Percentiles rank a stretch among this genome's conserved stretches.
Conservation (phyloP, 2,888 invertebrate genomes). For the Limnephilus marmoratus region DNA sequence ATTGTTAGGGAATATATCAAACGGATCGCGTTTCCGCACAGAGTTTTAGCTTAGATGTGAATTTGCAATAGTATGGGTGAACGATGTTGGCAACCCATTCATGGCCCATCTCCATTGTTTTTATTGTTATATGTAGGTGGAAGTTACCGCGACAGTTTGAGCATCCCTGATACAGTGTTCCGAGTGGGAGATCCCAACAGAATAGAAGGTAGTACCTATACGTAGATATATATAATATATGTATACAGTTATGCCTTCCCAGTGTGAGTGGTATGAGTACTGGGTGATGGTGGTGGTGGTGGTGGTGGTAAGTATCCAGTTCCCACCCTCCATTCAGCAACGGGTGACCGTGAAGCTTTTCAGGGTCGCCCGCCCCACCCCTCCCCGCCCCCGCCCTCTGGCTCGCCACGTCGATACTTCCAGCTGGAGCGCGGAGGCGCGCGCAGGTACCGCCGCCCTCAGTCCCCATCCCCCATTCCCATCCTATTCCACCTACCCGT, state of each 20-base stretch:
- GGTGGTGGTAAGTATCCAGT: not conserved
- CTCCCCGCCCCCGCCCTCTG: not conserved
- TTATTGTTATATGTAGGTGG: not conserved
- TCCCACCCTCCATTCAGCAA: not conserved
- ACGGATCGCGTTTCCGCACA: too few relatives aligned
- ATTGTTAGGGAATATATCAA: too few relatives aligned
- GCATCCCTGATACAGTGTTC: not conserved
- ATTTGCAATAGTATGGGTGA: too few relatives aligned
- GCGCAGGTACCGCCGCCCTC: not conserved
- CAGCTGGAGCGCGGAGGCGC: slow-evolving; percentile 24
- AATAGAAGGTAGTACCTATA: not conserved
- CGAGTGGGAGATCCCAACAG: not conserved
- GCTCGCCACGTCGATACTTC: slow-evolving; percentile 30
- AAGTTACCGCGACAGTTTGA: not conserved
- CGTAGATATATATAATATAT: not conserved
- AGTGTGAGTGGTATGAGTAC: not conserved
- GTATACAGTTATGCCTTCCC: not conserved
- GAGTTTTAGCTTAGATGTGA: too few relatives aligned
- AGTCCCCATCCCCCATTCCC: not conserved
- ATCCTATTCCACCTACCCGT: not conserved
- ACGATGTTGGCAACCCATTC: too few relatives aligned
- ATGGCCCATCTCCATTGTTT: not conserved
- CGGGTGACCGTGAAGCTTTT: slow-evolving; percentile 47
- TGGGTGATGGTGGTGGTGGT: not conserved
- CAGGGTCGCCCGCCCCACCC: slow-evolving; percentile 9